Base-by-base conservation (phyloP, 2,888 invertebrate genomes). In the Phalera bucephala region DNA sequence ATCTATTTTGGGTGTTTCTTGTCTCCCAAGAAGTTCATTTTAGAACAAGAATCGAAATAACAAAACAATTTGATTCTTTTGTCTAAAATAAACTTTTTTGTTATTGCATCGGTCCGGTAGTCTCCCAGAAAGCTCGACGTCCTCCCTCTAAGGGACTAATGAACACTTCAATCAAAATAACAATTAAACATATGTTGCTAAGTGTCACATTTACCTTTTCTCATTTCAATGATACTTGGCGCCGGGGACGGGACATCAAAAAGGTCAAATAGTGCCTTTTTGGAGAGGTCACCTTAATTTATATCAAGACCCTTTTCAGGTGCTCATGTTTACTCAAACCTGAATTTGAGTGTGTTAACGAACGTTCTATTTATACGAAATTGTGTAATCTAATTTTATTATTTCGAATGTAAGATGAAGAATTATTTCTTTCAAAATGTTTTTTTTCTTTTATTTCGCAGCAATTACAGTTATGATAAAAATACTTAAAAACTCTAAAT, bases 231-330 rank as follows among this genome's bases (percentile, higher is more conserved):
- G 27, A 34, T 27, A 28, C 10, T 34, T 26, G 17, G 25, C 31
- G 5, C 3, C 5, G 17, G 31, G 35, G 33, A 40, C 11, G 33
- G 33, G 36, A 37, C 37, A 26, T 36, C 26, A 38, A 36, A 30
- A 5, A 40, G 54, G 45, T 45, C 31, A 40, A 8, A 30, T 26
- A 38, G 33, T 37, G 43, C 40, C 40, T 57, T 41, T 42, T 47
- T 41, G 2, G 19, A 19, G 29, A 11, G 19, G 19, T 29, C 17
- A 29, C 28, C 28, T 28, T 28, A 28, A 28, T 28, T 28, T 28
- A 28, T 28, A 14, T 10, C n/a, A 2, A 25, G 28, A 28, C 13
- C 36, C 11, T 46, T 34, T 40, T 52, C 40, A 34, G 15, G 12
- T 10, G 31, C 32, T 23, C 30, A 32, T 22, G 23, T 32, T 32